A percentile compares a stretch with the other conserved stretches of the same genome.
Evolutionary conservation across 2,797 vertebrate species (phyloP).

Genomic region (Ibycter americanus): DNA sequence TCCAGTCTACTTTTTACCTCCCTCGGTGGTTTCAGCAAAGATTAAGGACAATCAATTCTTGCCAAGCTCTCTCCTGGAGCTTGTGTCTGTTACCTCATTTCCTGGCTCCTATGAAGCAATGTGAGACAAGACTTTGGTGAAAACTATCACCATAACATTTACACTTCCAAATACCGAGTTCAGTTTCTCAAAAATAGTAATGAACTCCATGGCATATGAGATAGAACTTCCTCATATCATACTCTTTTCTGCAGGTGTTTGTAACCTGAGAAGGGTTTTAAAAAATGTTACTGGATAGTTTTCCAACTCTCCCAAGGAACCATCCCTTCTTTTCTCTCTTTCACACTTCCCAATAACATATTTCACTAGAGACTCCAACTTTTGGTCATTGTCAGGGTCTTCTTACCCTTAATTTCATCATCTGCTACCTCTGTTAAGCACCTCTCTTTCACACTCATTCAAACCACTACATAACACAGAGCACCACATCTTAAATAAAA

Average conservation of each 20-base stretch:
- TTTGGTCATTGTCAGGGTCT: neutral
- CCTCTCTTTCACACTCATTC: neutral
- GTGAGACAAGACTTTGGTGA: conserved; percentile 12
- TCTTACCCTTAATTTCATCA: neutral
- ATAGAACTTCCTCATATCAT: neutral
- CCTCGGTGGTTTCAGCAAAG: conserved; percentile 36
- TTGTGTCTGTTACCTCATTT: conserved; percentile 49
- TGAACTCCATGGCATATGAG: neutral
- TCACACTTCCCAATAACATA: neutral
- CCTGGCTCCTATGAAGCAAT: conserved; percentile 34
- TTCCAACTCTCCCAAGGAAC: neutral
- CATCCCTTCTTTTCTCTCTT: neutral
- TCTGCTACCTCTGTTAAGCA: neutral
- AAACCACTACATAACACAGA: neutral
- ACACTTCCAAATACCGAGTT: conserved; percentile 6
- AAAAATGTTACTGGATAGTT: neutral
- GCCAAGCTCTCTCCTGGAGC: conserved; percentile 41
- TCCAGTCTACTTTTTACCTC: conserved; percentile 36
- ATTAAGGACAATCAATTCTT: conserved; percentile 36
- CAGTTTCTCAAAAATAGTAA: neutral
- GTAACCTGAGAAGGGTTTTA: neutral
- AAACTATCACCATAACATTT: neutral
- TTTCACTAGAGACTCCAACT: neutral
- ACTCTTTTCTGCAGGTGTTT: neutral
- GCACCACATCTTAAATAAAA: neutral